Evolutionary conservation across 1,140 invertebrate genomes (phyloP).

Genomic region (Anoplolepis gracilipes): DNA sequence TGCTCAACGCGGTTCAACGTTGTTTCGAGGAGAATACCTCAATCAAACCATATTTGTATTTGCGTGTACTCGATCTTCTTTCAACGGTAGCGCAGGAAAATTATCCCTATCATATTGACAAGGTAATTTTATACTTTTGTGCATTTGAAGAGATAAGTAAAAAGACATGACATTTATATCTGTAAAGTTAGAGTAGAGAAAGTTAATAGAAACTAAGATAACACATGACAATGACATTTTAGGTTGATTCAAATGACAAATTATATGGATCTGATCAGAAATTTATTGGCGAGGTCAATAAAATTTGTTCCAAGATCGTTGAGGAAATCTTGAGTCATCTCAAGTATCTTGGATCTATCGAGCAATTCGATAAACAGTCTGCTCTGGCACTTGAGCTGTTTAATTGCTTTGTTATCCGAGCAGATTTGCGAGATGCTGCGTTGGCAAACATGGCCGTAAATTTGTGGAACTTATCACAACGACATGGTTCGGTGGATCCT

Average conservation of each 20-base stretch:
- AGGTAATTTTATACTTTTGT: constrained; percentile 86
- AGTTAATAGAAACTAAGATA: constrained; percentile 23
- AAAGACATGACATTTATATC: constrained; percentile 31
- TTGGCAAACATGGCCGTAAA: constrained; percentile 90
- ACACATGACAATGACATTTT: constrained; percentile 74
- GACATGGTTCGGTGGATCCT: constrained; percentile 86
- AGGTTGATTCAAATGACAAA: constrained; percentile 97
- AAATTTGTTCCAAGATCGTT: constrained; percentile 91
- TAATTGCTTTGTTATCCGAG: constrained; percentile 89
- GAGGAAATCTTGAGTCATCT: constrained; percentile 92
- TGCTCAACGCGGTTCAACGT: constrained; percentile 91
- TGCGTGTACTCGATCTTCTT: constrained; percentile 91
- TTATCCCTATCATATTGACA: constrained; percentile 93
- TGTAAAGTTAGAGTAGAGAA: background rate
- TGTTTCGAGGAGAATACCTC: constrained; percentile 88
- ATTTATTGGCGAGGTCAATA: constrained; percentile 93
- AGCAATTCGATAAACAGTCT: constrained; percentile 89
- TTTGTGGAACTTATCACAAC: constrained; percentile 92
- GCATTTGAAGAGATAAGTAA: background rate
- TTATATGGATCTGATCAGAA: constrained; percentile 96
- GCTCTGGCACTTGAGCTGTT: constrained; percentile 91
- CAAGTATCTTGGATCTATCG: constrained; percentile 87
- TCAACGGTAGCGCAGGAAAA: constrained; percentile 91
- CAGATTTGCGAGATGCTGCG: constrained; percentile 88
- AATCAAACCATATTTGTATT: constrained; percentile 88